Conservation (phyloP, 2,888 invertebrate species). For the Aproaerema taeniolella region DNA sequence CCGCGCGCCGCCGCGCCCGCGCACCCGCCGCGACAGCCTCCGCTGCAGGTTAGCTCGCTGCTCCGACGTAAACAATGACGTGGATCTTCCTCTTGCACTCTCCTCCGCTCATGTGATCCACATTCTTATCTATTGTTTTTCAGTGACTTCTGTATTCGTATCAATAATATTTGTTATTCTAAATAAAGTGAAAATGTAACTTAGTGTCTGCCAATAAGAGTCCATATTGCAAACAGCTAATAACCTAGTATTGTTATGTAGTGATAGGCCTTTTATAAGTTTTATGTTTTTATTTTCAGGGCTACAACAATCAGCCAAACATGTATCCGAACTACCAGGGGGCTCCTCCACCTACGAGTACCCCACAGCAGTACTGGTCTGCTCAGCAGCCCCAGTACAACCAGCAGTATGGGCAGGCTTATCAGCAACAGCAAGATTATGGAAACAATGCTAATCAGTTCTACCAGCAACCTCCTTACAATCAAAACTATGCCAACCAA, state of each 20-base stretch:
- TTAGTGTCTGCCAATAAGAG: too few relatives aligned
- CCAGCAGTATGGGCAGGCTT: constrained; percentile 62
- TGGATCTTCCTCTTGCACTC: constrained; percentile 45
- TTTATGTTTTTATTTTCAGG: constrained; percentile 37
- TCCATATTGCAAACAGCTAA: too few relatives aligned
- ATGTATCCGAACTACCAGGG: constrained; percentile 52
- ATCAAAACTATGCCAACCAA: constrained; percentile 48
- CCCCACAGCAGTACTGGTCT: constrained; percentile 59
- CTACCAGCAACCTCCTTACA: constrained; percentile 45
- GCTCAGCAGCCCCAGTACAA: constrained; percentile 45
- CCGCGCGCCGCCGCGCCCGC: constrained; percentile 52
- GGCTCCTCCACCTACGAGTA: constrained; percentile 23
- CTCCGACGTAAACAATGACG: constrained; percentile 66
- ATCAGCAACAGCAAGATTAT: constrained; percentile 50
- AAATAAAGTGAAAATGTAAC: too few relatives aligned
- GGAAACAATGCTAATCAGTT: constrained; percentile 50
- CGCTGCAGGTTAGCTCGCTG: constrained; percentile 40
- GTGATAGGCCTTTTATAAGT: background rate
- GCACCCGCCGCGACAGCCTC: constrained; percentile 32
- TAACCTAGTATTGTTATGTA: constrained; percentile 12
- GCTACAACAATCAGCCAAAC: constrained; percentile 51
- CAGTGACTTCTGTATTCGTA: too few relatives aligned
- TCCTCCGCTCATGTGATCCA: constrained; percentile 35
- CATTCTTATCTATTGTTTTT: too few relatives aligned
- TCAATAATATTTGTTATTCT: too few relatives aligned